Percentiles rank a stretch among this genome's conserved stretches.
phyloP scores from a whole-genome alignment of 2,888 invertebrate genomes.

The Agrochola lota region DNA sequence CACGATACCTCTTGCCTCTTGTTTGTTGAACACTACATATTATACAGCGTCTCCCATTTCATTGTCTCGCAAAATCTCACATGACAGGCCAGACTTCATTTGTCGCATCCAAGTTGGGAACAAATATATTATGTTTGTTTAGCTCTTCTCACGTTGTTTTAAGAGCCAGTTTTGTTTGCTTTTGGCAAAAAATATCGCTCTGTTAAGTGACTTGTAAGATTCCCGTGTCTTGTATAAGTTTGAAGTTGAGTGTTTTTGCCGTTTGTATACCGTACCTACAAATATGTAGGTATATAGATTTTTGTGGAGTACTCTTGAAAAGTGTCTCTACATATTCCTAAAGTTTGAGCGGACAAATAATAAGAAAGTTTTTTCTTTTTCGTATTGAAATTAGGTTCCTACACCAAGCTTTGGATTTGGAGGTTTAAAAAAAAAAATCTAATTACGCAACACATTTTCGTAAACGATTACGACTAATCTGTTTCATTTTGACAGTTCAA shows the following conservation, averaged over 20 bases:
- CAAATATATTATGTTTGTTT: slow-evolving; percentile 25
- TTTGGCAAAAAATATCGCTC: neutral
- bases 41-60: slow-evolving; percentile 17
- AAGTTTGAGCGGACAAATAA: neutral
- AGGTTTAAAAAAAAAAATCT: too few species aligned
- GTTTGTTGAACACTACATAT: slow-evolving; percentile 35
- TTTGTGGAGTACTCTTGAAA: neutral
- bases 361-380: neutral
- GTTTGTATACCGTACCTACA: neutral
- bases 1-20: neutral
- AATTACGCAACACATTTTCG: too few species aligned
- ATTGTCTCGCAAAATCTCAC: slow-evolving; percentile 42
- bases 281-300: neutral
- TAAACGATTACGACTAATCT: too few species aligned
- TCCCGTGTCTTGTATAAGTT: neutral
- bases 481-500: too few species aligned
- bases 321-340: neutral
- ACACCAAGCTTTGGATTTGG: too few species aligned
- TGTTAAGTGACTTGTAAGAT: slow-evolving; percentile 5
- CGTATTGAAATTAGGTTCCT: too few species aligned
- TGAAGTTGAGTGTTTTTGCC: neutral
- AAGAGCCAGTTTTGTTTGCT: slow-evolving; percentile 31
- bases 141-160: slow-evolving; percentile 15
- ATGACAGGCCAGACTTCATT: slow-evolving; percentile 29
- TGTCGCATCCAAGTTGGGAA: slow-evolving; percentile 30